These are phyloP conservation scores for Prolemur simus DNA, from an alignment of 2,113 vertebrate species.

Conservation along the genomic window DNA sequence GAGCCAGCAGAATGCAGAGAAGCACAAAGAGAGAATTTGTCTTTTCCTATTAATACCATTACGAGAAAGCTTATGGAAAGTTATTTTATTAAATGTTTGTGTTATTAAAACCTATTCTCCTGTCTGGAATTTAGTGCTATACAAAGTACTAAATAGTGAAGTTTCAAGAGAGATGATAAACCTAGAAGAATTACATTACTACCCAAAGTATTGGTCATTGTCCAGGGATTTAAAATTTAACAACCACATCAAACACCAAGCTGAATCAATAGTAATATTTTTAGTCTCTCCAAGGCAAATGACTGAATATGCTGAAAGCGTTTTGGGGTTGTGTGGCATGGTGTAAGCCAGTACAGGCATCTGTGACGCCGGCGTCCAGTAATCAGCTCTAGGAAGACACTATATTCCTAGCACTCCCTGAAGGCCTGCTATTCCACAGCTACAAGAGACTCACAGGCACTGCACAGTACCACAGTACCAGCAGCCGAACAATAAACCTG, in stretches of 20 bases:
- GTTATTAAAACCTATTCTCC: conserved; percentile 14
- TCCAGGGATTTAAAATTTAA: conserved; percentile 59
- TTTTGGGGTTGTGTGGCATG: not conserved
- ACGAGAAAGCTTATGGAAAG: not conserved
- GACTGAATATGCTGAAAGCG: not conserved
- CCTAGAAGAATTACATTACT: conserved; percentile 36
- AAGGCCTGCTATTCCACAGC: not conserved
- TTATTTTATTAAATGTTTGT: conserved; percentile 44
- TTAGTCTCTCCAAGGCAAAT: conserved; percentile 22
- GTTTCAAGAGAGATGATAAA: conserved; percentile 42
- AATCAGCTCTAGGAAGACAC: not conserved
- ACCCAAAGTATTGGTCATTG: conserved; percentile 37
- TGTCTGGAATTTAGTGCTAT: conserved; percentile 14
- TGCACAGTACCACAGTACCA: not conserved
- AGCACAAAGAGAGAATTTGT: not conserved
- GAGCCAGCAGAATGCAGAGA: not conserved
- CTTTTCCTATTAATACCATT: conserved; percentile 8
- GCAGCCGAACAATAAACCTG: not conserved
- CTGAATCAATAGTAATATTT: conserved; percentile 50
- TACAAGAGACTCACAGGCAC: not conserved
- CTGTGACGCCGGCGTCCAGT: not conserved
- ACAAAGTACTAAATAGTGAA: not conserved
- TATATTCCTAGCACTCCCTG: not conserved
- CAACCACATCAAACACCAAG: conserved; percentile 28
- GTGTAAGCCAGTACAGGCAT: not conserved